phyloP scores from a whole-genome alignment of 2,888 invertebrate genomes.

The Apodemia duryi region DNA sequence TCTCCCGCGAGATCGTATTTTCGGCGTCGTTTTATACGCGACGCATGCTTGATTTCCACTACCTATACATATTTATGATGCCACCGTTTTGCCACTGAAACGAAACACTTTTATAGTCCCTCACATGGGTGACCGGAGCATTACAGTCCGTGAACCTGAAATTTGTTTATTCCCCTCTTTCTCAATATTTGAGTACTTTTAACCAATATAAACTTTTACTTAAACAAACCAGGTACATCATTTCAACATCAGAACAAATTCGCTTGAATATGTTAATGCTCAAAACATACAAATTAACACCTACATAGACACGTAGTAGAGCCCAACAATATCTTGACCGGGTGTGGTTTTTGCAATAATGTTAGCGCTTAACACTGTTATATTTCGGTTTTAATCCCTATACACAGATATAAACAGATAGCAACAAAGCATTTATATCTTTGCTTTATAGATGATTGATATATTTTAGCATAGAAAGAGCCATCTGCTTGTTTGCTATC shows the following conservation, averaged over 20 bases:
- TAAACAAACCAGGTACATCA: background rate
- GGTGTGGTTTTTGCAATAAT: too few species aligned
- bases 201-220: conserved; percentile 5
- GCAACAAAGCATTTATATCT: too few species aligned
- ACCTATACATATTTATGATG: conserved; percentile 75
- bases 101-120: conserved; percentile 65
- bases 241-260: background rate
- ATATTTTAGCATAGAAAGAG: too few species aligned
- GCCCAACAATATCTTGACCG: too few species aligned
- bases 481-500: too few species aligned
- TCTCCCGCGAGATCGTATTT: conserved; percentile 73
- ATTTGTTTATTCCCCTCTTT: conserved; percentile 19
- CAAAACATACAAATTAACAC: too few species aligned
- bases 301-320: too few species aligned
- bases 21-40: conserved; percentile 74
- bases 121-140: conserved; percentile 58
- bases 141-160: conserved; percentile 16
- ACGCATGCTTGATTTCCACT: conserved; percentile 76
- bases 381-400: too few species aligned
- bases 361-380: too few species aligned
- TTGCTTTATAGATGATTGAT: too few species aligned
- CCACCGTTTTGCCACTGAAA: conserved; percentile 52
- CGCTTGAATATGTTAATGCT: too few species aligned
- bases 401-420: too few species aligned
- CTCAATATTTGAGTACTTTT: conserved; percentile 12